Evolutionary conservation across 2,888 invertebrate species (phyloP).

Genomic region (Lomographa bimaculata): DNA sequence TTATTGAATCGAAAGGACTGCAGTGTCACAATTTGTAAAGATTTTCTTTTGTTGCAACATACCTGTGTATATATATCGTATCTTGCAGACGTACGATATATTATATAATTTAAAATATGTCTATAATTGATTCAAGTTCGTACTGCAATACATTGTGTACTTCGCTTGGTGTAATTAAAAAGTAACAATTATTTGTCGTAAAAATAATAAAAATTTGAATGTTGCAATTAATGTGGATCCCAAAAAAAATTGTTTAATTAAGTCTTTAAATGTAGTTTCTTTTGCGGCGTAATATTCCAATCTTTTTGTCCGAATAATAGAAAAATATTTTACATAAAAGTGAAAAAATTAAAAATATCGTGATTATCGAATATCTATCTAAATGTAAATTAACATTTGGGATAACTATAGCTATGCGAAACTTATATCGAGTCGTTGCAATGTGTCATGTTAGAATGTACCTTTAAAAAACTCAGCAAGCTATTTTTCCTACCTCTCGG

Average conservation of each 20-base stretch:
- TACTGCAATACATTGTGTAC: too few species aligned
- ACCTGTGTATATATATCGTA: too few species aligned
- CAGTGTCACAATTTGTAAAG: too few species aligned
- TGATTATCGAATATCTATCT: constrained; percentile 52
- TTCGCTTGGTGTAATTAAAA: too few species aligned
- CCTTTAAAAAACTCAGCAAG: constrained; percentile 57
- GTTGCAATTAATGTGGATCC: too few species aligned
- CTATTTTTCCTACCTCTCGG: constrained; percentile 49
- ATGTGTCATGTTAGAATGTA: constrained; percentile 61
- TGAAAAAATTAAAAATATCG: constrained; percentile 59
- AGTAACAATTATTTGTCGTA: too few species aligned
- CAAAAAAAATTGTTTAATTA: too few species aligned
- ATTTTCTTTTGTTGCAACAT: too few species aligned
- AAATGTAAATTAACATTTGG: constrained; percentile 59
- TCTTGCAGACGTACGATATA: too few species aligned
- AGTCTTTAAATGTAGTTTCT: constrained; percentile 65
- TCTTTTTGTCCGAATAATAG: constrained; percentile 43
- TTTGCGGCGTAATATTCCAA: constrained; percentile 48
- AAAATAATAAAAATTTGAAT: too few species aligned
- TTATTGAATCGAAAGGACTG: constrained; percentile 1
- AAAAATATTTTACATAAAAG: constrained; percentile 44
- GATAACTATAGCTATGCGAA: constrained; percentile 63
- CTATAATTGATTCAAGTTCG: too few species aligned
- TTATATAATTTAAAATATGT: too few species aligned
- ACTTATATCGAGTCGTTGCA: constrained; percentile 59